phyloP scores from a whole-genome alignment of 2,888 invertebrate genomes.

The Volucella zonaria region DNA sequence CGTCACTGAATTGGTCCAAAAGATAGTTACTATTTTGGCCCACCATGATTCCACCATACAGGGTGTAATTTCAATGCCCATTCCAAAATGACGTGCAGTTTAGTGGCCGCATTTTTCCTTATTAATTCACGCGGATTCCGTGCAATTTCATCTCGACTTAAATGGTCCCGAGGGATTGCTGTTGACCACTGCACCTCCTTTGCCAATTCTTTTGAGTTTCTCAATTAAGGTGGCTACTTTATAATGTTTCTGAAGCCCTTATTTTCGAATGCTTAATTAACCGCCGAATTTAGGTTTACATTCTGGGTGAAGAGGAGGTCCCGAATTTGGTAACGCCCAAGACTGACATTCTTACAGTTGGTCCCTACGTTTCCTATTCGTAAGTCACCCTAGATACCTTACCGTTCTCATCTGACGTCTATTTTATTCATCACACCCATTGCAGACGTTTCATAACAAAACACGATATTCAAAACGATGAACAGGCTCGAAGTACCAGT shows the following conservation, averaged over 20 bases:
- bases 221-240: background rate
- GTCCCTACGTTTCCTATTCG: conserved; percentile 85
- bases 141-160: no score
- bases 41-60: no score
- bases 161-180: no score
- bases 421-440: background rate
- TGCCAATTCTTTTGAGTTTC: background rate
- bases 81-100: no score
- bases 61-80: no score
- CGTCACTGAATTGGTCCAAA: no score
- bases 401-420: no score
- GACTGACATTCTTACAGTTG: conserved; percentile 85
- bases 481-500: conserved; percentile 85
- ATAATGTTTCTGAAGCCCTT: no score
- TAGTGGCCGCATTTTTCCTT: no score
- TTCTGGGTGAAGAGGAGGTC: conserved; percentile 87
- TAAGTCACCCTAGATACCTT: conserved; percentile 75
- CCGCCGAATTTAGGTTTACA: conserved; percentile 84
- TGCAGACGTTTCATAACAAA: conserved; percentile 84
- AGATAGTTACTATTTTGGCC: no score
- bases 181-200: no score
- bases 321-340: conserved; percentile 87
- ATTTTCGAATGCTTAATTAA: conserved; percentile 14
- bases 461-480: conserved; percentile 88
- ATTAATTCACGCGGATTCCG: no score